Evolutionary conservation across 2,797 vertebrate genomes (phyloP).

Genomic region (Morelia viridis): DNA sequence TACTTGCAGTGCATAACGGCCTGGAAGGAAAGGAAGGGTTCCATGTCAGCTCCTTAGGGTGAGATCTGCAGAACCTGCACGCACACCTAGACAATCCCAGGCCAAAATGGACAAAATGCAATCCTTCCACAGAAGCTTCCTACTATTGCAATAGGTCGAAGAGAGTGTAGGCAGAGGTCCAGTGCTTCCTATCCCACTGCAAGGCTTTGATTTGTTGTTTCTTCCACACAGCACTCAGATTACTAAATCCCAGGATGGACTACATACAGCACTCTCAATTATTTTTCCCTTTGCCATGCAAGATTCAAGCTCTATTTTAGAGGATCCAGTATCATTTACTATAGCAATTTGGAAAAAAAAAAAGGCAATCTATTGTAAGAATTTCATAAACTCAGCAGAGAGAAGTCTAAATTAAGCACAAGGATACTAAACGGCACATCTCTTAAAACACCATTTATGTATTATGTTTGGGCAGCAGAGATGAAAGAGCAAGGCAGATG

Average conservation of each 20-base stretch:
- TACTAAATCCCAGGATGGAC: background rate
- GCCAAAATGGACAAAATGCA: background rate
- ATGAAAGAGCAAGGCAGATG: background rate
- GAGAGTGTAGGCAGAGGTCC: background rate
- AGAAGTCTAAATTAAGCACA: background rate
- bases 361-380: background rate
- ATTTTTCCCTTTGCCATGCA: background rate
- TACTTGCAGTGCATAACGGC: conserved; percentile 86
- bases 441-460: background rate
- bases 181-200: background rate
- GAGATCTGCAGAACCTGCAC: background rate
- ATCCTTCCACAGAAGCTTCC: background rate
- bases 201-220: background rate
- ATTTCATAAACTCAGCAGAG: background rate
- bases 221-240: background rate
- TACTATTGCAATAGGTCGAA: background rate
- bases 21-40: conserved; percentile 70
- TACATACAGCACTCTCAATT: background rate
- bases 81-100: background rate
- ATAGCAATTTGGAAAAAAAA: background rate
- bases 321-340: background rate
- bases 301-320: background rate
- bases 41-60: background rate
- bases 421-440: background rate
- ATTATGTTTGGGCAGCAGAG: background rate